Base-by-base conservation (phyloP, 2,797 vertebrate species). In the Argya squamiceps region DNA sequence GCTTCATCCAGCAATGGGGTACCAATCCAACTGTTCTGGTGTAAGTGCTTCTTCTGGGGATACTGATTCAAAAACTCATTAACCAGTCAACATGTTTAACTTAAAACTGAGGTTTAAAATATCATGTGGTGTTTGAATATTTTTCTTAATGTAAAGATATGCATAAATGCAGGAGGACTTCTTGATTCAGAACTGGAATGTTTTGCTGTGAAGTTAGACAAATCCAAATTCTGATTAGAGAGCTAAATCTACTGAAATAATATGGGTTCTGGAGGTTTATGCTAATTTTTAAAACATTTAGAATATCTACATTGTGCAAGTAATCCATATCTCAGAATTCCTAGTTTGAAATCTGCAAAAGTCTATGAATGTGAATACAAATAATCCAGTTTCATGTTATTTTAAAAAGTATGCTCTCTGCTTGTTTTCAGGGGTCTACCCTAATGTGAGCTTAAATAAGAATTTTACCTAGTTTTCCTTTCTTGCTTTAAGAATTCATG, bases 11-110 rank as follows among this genome's bases (percentile, higher is more conserved):
- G 95, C 47, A 97, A 65, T 62, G 91, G 97, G 87, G 86, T 96
- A 47, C 92, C 98, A 65, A 96, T 97, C 97, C 69, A 98, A 94
- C 59, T 98, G 97, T 60, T 96, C 98, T 84, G 97, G 93, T 88
- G 97, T 97, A 97, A 97, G 97, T 96, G 49, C 52, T 80, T 65
- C 62, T 10, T 11, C 4, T 50, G 80, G 46, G 67, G 30, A 36
- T 46, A 73, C 3, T 62, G 36, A 69, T 32, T 63, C 14, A 69
- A 34, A 34, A 47, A 18, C 30, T 70, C 26, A 34, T 34, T 59
- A 56, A 67, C 23, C 18, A 34, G 20, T 69, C 41, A 89, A 55
- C 15, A 16, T 88, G 30, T 15, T 77, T 22, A 55, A 20, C 6
- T 50, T 60, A 26, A 78, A 24, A 60, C 10, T 30, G 19, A 84